These are phyloP conservation scores for Isichthys henryi DNA, from an alignment of 2,113 vertebrate genomes.

Conservation along the genomic window DNA sequence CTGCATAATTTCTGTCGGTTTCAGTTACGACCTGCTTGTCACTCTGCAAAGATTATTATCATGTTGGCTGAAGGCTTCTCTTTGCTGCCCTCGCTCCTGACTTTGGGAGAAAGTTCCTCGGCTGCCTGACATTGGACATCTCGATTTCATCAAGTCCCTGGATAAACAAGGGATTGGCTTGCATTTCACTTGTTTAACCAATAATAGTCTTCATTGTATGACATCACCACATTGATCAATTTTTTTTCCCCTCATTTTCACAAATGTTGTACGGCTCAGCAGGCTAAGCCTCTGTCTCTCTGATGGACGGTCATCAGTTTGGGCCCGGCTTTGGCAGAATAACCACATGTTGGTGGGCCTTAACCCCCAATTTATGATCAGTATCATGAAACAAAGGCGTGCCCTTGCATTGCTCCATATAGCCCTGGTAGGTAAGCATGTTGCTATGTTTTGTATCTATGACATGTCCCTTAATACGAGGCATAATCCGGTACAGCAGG, in stretches of 20 bases:
- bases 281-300: background rate
- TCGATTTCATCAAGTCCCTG: background rate
- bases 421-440: no score
- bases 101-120: background rate
- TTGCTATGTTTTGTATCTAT: no score
- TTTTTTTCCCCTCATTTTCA: background rate
- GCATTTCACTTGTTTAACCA: background rate
- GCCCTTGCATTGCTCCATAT: no score
- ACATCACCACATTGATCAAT: background rate
- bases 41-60: background rate
- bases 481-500: no score
- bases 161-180: background rate
- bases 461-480: no score
- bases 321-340: background rate
- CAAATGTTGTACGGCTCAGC: no score
- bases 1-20: background rate
- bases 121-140: background rate
- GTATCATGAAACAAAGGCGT: background rate
- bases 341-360: background rate
- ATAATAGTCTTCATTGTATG: background rate
- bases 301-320: background rate
- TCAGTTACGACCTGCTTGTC: background rate
- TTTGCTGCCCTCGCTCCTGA: background rate
- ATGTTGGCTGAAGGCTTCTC: background rate
- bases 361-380: background rate